Base-by-base conservation (phyloP, 2,888 invertebrate species). In the Cephalotes varians region DNA sequence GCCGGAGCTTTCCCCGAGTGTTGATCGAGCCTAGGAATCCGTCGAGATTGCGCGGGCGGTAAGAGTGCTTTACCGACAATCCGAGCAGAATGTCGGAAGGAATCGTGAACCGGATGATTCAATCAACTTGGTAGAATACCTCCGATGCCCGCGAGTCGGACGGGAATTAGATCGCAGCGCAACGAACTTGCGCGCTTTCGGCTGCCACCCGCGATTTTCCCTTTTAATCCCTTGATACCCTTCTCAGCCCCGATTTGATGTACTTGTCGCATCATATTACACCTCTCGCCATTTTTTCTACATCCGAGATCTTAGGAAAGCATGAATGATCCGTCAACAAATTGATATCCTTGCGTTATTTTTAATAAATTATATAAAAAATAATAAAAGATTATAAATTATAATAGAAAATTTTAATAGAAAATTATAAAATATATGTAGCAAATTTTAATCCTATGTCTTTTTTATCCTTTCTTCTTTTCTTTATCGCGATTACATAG, bases 1-100 rank as follows among this genome's bases (percentile, higher is more conserved):
- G 54, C 21, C 31, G 28, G n/a, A 72, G 62, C 60, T 49, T 49
- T 72, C 72, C 80, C 40, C 64, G 60, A 85, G 83, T 89, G 89
- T 89, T 89, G 82, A 85, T 89, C 82, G 69, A 87, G 71, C 81
- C 56, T 81, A 44, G 82, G 74, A 85, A 82, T 86, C 86, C 67
- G 82, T 67, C 82, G 74, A 79, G 76, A 84, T 85, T 71, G 82
- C 69, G 81, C 76, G 44, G 47, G 81, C 47, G 74, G 82, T 54
- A 83, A 87, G 74, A 73, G 81, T 77, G 74, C 79, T 89, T 84
- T 72, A 56, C 82, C 69, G 84, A 65, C 84, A 74, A 73, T 62
- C 67, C 64, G 73, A 62, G 74, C 83, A 72, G 76, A 87, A 86
- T 67, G 81, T 83, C 74, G 73, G 73, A 85, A 85, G 56, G 85